Conservation (phyloP, 1,140 invertebrate genomes). For the Penaeus vannamei region DNA sequence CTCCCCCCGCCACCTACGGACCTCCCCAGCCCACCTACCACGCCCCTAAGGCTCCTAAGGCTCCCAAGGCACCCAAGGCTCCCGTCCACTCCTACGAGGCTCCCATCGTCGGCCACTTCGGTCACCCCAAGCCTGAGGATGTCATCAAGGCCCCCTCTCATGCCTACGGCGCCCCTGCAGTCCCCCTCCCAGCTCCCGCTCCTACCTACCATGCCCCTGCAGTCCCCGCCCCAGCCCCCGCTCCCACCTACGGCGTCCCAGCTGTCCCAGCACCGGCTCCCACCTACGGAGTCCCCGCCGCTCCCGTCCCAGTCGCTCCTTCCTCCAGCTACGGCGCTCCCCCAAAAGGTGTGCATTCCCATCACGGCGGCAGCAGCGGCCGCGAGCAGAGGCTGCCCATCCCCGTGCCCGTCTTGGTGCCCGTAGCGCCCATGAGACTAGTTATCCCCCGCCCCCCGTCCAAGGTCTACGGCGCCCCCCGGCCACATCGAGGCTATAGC, state of each 20-base stretch:
- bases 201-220: neutral
- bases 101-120: neutral
- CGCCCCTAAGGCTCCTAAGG: neutral
- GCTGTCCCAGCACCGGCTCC: neutral
- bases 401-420: slow-evolving; percentile 16
- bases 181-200: neutral
- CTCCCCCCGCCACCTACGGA: neutral
- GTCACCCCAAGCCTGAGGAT: no score
- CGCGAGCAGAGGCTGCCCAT: slow-evolving; percentile 1
- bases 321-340: slow-evolving; percentile 14
- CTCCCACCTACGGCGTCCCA: neutral
- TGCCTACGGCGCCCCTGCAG: neutral
- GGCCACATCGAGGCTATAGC: slow-evolving; percentile 18
- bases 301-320: neutral
- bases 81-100: neutral
- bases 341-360: slow-evolving; percentile 22
- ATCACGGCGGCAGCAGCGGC: neutral
- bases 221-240: slow-evolving; percentile 5
- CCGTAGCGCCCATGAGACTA: slow-evolving; percentile 21
- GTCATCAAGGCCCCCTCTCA: neutral
- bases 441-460: slow-evolving; percentile 1
- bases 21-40: neutral
- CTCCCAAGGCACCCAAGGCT: neutral
- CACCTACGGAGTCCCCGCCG: slow-evolving; percentile 3
- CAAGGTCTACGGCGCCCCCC: slow-evolving; percentile 20